phyloP scores from a whole-genome alignment of 2,113 vertebrate genomes.

The Pseudorectes ferrugineus region DNA sequence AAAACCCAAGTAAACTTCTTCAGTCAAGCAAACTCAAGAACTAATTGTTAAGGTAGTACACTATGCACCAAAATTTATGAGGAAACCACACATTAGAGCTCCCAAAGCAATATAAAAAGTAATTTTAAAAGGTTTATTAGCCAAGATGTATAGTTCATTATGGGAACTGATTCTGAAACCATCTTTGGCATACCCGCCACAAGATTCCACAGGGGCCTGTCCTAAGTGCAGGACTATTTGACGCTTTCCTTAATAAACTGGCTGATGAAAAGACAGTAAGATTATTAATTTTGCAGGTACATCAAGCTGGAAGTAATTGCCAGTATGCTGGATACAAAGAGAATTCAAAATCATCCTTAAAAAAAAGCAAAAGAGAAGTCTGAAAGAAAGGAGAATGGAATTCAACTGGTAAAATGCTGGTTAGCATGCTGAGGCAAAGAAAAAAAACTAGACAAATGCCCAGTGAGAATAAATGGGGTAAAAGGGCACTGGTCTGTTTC shows the following conservation, averaged over 20 bases:
- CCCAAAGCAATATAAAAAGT: not conserved
- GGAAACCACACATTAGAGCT: not conserved
- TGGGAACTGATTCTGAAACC: not conserved
- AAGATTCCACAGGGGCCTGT: not conserved
- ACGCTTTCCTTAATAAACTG: not conserved
- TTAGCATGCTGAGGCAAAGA: not conserved
- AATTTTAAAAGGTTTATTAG: not conserved
- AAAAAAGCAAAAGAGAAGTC: not conserved
- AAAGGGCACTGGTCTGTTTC: not conserved
- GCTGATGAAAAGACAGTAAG: not conserved
- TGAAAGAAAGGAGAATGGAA: not conserved
- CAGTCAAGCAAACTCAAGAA: not conserved
- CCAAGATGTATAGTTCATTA: not conserved
- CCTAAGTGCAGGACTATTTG: not conserved
- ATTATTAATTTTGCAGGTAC: constrained; percentile 4
- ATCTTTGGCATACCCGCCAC: not conserved
- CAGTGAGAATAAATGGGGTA: not conserved
- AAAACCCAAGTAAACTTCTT: not conserved
- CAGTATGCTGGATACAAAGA: not conserved
- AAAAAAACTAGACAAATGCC: not conserved
- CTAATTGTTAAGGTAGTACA: not conserved
- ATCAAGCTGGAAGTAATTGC: not conserved
- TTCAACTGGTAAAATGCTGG: not conserved
- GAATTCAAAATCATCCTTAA: not conserved
- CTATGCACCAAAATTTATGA: not conserved